These are phyloP conservation scores for Littorina saxatilis DNA, from an alignment of 1,140 invertebrate species.

Conservation along the genomic window DNA sequence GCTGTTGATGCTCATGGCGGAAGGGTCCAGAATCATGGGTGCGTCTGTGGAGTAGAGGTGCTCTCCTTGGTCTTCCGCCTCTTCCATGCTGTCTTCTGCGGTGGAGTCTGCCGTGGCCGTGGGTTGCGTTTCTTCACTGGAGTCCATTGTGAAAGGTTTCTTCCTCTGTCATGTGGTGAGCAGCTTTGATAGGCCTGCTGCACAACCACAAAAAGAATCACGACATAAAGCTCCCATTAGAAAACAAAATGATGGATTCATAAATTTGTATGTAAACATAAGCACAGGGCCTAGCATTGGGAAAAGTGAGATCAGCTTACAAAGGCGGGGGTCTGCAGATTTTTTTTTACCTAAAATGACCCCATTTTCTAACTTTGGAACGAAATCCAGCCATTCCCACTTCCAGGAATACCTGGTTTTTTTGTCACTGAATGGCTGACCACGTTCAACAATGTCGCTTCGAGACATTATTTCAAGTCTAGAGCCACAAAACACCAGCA, in stretches of 20 bases:
- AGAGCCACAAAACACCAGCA: too few relatives aligned
- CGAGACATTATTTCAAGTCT: too few relatives aligned
- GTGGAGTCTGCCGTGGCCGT: neutral
- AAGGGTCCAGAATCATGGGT: neutral
- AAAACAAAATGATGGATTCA: neutral
- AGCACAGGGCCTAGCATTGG: neutral
- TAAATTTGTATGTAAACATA: neutral
- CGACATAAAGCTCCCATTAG: neutral
- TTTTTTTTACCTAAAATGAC: too few relatives aligned
- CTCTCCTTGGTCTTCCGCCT: neutral
- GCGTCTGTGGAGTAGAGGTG: neutral
- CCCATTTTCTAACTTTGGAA: neutral
- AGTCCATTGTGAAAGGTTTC: neutral
- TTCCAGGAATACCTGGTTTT: too few relatives aligned
- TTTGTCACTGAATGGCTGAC: too few relatives aligned
- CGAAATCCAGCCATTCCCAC: too few relatives aligned
- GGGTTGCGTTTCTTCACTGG: neutral
- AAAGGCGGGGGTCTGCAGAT: too few relatives aligned
- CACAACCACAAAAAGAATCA: neutral
- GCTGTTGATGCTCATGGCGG: neutral
- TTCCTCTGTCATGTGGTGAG: neutral
- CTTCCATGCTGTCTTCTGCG: constrained; percentile 17
- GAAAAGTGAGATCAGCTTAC: too few relatives aligned
- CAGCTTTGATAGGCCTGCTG: too few relatives aligned
- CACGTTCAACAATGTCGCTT: too few relatives aligned